Base-by-base conservation (phyloP, 2,797 vertebrate genomes). In the Coendou prehensilis region DNA sequence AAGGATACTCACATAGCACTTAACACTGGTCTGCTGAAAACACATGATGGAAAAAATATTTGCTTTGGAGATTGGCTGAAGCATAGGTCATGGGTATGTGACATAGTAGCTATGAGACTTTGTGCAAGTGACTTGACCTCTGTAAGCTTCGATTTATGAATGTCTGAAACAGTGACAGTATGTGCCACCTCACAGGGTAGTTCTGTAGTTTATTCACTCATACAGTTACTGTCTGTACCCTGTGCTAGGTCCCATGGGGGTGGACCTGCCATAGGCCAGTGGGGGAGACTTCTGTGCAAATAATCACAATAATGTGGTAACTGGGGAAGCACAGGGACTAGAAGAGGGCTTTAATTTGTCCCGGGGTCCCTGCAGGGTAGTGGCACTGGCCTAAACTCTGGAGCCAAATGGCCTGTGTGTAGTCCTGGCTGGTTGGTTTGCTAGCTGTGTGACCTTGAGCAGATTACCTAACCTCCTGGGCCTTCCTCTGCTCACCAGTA, bases 271-370 rank as follows among this genome's bases (percentile, higher is more conserved):
- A 93, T 5, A n/a, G 80, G 59, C 69, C 73, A 67, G 33, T 69
- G 41, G 41, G 80, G 69, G 57, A 93, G 59, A 87, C 50, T 75
- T 88, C 67, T 97, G 88, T 95, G 79, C 13, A 96, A 95, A 93
- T 78, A 83, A 91, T 50, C 69, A 88, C 85, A 61, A 5, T 61
- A 86, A 85, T 28, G 18, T 59, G 67, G 2, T 69, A 86, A 54
- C 71, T 64, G 71, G 54, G 63, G 54, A 71, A 94, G 56, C 18
- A 47, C 6, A 22, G 64, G 59, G 52, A 37, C 69, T 64, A 73
- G 82, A 95, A 54, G 64, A 76, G 91, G 45, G 9, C 20, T 52
- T 59, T 41, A 61, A 30, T 41, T 71, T 89, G 33, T 41, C 56
- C 47, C 57, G 57, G 45, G 47, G 75, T 33, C 89, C 26, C 54